Evolutionary conservation across 2,888 invertebrate species (phyloP).

Genomic region (Sminthurinus aureus): DNA sequence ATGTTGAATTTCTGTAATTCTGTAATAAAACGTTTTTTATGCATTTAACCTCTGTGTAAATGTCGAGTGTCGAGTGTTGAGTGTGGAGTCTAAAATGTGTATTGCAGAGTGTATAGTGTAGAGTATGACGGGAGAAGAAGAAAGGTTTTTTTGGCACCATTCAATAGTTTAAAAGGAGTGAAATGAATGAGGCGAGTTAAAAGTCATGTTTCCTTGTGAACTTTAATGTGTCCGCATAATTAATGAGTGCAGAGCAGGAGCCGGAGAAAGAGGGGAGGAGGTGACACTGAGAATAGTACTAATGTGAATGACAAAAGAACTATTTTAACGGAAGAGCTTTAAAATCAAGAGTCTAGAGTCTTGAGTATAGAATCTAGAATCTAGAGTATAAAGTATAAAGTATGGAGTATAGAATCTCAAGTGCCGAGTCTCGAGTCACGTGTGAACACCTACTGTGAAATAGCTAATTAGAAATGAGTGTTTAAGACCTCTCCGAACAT

Average conservation of each 20-base stretch:
- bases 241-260: constrained; percentile 4
- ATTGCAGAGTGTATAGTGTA: neutral
- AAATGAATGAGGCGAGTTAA: constrained; percentile 30
- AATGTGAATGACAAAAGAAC: constrained; percentile 37
- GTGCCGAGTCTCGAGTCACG: neutral
- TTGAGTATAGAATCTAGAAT: too few species aligned
- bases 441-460: constrained; percentile 47
- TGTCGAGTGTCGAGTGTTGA: too few species aligned
- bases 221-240: constrained; percentile 26
- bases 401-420: too few species aligned
- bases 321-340: constrained; percentile 33
- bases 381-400: constrained; percentile 1
- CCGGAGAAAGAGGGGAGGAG: constrained; percentile 36
- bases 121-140: neutral
- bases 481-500: constrained; percentile 26
- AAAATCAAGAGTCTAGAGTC: neutral
- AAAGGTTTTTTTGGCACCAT: constrained; percentile 9
- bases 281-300: constrained; percentile 36
- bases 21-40: too few species aligned
- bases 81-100: neutral
- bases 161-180: constrained; percentile 14
- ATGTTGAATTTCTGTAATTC: too few species aligned
- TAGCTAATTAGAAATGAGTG: constrained; percentile 42
- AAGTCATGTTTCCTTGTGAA: constrained; percentile 24
- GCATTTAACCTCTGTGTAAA: too few species aligned